Base-by-base conservation (phyloP, 2,113 vertebrate genomes). In the Tretioscincus oriximinensis region DNA sequence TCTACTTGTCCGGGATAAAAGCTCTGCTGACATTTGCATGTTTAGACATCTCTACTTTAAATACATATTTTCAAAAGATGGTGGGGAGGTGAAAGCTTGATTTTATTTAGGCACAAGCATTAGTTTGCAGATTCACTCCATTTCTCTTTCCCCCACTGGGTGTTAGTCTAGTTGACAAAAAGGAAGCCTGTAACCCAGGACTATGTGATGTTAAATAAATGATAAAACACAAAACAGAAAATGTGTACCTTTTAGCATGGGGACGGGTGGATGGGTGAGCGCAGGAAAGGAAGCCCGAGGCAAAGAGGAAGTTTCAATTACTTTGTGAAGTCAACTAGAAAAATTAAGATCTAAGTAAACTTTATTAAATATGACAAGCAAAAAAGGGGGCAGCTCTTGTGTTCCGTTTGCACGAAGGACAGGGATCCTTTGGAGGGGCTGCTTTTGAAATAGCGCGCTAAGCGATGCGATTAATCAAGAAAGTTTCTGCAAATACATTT, bases 221-320 rank as follows among this genome's bases (percentile, higher is more conserved):
- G 89, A 41, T 88, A 91, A 92, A 69, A 7, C 8, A 1, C 1
- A 1, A 11, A 41, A 41, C 35, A 2, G 0, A 2, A 12, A 11
- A 11, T 0, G 2, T 21, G 21, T 35, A 22, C 68, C 92, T 92
- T 90, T 84, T 88, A 92, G 89, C 93, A 84, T 70, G 51, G 77
- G 71, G 18, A 64, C 5, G 14, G 1, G 0, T 41, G 35, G 35
- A 5, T 41, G 35, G 35, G 2, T 41, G 35, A 41, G 1, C 0
- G 7, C 10, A 20, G 0, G 2, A 7, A 4, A 51, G 22, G 76
- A 66, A 73, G 75, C 88, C 87, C 1, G 24, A 81, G 92, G 92
- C 86, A 90, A 91, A 95, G 95, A 93, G 94, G 92, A 96, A 95
- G 94, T 95, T 94, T 95, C 94, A 94, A 95, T 95, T 95, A 96